Evolutionary conservation across 2,888 invertebrate genomes (phyloP).

Genomic region (Coenonympha arcania): DNA sequence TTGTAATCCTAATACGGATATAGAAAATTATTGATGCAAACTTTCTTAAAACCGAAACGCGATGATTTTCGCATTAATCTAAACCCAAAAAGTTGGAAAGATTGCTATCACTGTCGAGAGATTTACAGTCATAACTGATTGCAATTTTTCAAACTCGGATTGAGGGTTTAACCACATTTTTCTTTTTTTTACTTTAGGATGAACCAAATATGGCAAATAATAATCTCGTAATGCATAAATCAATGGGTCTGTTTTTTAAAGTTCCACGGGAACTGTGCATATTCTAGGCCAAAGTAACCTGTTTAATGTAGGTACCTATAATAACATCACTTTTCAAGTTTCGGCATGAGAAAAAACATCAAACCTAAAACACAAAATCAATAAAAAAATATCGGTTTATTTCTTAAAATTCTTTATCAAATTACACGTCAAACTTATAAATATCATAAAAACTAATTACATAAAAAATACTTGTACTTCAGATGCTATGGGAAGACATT

Average conservation of each 20-base stretch:
- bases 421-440: not conserved
- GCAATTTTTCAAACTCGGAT: not conserved
- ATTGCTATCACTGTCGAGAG: constrained; percentile 2
- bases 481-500: not conserved
- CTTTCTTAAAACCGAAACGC: not conserved
- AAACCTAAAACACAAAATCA: too few species aligned
- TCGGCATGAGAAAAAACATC: too few species aligned
- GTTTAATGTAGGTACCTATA: too few species aligned
- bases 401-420: not conserved
- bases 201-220: too few species aligned
- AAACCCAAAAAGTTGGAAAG: constrained; percentile 2
- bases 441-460: not conserved
- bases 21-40: not conserved
- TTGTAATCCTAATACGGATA: not conserved
- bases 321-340: too few species aligned
- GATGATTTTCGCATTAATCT: not conserved
- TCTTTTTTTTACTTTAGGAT: not conserved
- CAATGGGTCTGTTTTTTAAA: too few species aligned
- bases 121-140: not conserved
- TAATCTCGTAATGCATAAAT: too few species aligned
- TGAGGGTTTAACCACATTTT: not conserved
- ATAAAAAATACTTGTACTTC: constrained; percentile 3
- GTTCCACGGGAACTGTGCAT: too few species aligned
- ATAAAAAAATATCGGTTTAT: too few species aligned
- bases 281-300: too few species aligned